These are phyloP conservation scores for Sakesphorus luctuosus DNA, from an alignment of 2,113 vertebrate genomes.

Conservation along the genomic window DNA sequence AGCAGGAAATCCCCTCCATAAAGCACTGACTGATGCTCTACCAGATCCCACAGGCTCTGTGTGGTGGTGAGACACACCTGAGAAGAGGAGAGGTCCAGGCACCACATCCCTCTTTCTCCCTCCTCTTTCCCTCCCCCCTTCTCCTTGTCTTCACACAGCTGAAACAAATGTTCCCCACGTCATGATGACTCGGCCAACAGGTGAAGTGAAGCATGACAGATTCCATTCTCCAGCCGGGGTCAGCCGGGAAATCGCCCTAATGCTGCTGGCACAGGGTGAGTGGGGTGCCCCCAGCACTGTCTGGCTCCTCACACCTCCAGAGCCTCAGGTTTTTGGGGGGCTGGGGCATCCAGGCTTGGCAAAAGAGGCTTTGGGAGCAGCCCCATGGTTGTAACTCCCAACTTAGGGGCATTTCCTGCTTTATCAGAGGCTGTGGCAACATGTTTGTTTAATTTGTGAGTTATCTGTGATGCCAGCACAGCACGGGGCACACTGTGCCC, in stretches of 20 bases:
- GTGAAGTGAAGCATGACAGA: constrained; percentile 20
- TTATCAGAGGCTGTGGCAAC: background rate
- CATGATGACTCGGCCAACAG: background rate
- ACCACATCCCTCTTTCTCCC: background rate
- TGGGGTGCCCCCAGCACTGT: background rate
- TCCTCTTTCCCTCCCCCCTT: background rate
- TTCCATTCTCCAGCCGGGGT: background rate
- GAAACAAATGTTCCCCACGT: background rate
- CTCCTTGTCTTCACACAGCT: background rate
- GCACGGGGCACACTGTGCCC: rapidly evolving
- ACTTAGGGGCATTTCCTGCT: background rate
- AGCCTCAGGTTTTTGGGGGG: rapidly evolving
- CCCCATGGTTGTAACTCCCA: background rate
- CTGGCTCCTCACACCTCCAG: background rate
- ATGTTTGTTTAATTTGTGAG: background rate
- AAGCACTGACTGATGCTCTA: background rate
- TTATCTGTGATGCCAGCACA: background rate
- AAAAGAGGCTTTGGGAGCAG: background rate
- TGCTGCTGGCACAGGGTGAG: background rate
- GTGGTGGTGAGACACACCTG: rapidly evolving
- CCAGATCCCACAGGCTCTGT: rapidly evolving
- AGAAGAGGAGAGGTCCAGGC: background rate
- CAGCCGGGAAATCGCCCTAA: constrained; percentile 11
- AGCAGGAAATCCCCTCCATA: background rate
- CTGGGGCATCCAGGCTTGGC: background rate